These are phyloP conservation scores for Nestor notabilis DNA, from an alignment of 2,113 vertebrate species.

Conservation along the genomic window DNA sequence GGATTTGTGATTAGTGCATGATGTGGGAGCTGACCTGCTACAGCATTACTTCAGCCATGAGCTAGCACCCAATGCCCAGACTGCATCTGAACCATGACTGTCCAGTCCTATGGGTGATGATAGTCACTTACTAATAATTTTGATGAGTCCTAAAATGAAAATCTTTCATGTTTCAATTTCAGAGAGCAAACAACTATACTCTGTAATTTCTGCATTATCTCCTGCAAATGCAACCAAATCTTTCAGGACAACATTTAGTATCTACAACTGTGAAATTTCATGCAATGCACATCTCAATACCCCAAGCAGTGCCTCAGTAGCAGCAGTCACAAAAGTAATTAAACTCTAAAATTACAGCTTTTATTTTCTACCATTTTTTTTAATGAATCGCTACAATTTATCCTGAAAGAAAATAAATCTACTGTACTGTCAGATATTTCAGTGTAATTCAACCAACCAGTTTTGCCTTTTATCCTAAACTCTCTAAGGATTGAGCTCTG, in stretches of 20 bases:
- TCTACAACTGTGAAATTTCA: not conserved
- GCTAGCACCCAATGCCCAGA: accelerated
- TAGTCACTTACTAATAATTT: not conserved
- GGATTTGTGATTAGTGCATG: accelerated
- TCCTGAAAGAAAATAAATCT: not conserved
- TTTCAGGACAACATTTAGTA: not conserved
- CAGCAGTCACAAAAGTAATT: not conserved
- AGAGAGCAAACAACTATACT: not conserved
- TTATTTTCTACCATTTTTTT: not conserved
- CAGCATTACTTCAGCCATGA: not conserved
- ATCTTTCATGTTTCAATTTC: not conserved
- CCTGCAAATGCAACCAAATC: not conserved
- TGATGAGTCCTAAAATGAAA: not conserved
- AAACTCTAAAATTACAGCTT: not conserved
- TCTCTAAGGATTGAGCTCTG: not conserved
- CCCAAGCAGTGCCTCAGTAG: not conserved
- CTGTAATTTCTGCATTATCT: not conserved
- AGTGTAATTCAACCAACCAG: not conserved
- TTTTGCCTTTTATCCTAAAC: not conserved
- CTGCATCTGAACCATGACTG: accelerated
- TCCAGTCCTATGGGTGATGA: not conserved
- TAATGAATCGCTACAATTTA: not conserved
- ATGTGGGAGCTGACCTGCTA: not conserved
- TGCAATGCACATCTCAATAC: not conserved
- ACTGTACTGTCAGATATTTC: not conserved